Evolutionary conservation across 2,113 vertebrate genomes (phyloP).

Genomic region (Bambusicola thoracicus): DNA sequence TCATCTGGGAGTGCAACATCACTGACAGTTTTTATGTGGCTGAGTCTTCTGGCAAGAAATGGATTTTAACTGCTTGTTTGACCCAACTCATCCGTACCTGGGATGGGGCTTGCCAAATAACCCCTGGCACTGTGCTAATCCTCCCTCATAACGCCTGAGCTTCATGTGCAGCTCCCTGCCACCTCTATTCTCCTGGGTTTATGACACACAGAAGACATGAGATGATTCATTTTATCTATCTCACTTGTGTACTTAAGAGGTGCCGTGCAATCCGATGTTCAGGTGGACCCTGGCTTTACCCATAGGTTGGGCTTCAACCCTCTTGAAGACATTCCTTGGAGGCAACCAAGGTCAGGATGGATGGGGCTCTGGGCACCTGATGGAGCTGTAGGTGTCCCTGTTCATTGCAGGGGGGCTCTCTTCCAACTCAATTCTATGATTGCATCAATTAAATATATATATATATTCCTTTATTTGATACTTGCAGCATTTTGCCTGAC

Average conservation of each 20-base stretch:
- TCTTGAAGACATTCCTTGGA: background rate
- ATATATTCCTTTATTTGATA: background rate
- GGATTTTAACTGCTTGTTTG: background rate
- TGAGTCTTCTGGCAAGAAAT: background rate
- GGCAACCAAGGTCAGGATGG: too few species aligned
- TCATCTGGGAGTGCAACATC: constrained; percentile 18
- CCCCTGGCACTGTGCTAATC: background rate
- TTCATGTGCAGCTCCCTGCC: background rate
- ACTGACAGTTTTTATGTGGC: constrained; percentile 3
- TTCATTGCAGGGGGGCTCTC: too few species aligned
- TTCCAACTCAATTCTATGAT: too few species aligned
- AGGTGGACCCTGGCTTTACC: background rate
- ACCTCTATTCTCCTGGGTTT: background rate
- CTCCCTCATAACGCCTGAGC: background rate
- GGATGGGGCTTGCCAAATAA: background rate
- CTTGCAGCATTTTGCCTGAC: background rate
- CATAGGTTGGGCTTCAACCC: background rate
- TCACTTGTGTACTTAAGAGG: background rate
- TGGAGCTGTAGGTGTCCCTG: too few species aligned
- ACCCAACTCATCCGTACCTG: background rate
- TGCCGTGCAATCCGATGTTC: background rate
- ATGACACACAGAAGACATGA: background rate
- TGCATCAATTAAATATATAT: background rate
- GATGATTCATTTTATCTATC: background rate
- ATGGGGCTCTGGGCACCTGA: too few species aligned